Base-by-base conservation (phyloP, 2,888 invertebrate species). In the Leptinotarsa tumamoca region DNA sequence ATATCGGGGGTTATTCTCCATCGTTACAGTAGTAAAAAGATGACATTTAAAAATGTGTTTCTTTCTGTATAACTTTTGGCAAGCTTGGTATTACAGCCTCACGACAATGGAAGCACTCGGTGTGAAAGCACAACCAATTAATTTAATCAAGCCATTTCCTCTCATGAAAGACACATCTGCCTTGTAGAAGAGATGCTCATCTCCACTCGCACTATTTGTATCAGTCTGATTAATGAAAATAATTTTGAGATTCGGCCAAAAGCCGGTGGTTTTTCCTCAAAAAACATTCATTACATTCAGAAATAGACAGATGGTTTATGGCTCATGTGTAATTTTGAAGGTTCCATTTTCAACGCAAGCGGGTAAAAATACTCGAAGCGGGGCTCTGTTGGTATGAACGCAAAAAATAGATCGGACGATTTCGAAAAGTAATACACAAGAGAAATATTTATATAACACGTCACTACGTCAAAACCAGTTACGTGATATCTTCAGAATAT, bases 161-260 rank as follows among this genome's bases (percentile, higher is more conserved):
- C 49, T 68, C 21, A 66, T 63, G 21, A 63, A 63, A 43, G 63
- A 43, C 43, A 10, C 71, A 71, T 73, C 58, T 71, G 70, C 43
- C 70, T 75, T 51, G 58, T 54, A 67, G 75, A 75, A 63, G 63
- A 63, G 63, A 63, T 73, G 68, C 15, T 69, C 52, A 73, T 76
- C 76, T 71, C 74, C 68, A 68, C 68, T 33, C 14, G 68, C 33
- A 70, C 49, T 74, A 70, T 72, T 74, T 70, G 77, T 72, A 74
- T 43, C 27, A 43, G 78, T 75, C 73, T 74, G 74, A 78, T 80
- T 80, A 78, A 77, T 79, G 72, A 78, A 80, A 78, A 73, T 74
- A 73, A 73, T 76, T 75, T 79, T 80, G 79, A 80, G 77, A 70
- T 73, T 71, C 49, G 61, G 81, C 80, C 81, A 81, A 81, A 77